Conservation (phyloP, 2,888 invertebrate genomes). For the Nudaria mundana region DNA sequence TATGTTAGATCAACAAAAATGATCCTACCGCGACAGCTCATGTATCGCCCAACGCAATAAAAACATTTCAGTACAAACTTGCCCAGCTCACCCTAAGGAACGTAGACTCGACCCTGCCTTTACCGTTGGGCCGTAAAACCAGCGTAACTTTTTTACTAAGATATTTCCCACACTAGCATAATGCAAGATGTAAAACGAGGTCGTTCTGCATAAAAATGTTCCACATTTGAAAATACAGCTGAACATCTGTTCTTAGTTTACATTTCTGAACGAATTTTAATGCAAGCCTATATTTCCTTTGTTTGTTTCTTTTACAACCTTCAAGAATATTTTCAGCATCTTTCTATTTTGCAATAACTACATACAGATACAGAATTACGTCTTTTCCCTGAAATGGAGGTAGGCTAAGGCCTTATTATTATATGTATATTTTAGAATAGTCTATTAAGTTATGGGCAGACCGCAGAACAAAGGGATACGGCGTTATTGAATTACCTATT, state of each 20-base stretch:
- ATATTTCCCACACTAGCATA: slow-evolving; percentile 26
- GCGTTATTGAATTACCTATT: too few relatives aligned
- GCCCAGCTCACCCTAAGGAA: slow-evolving; percentile 30
- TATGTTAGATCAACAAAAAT: slow-evolving; percentile 26
- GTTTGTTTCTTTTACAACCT: neutral
- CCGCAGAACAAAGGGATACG: too few relatives aligned
- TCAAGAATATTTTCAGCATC: too few relatives aligned
- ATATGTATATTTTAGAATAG: too few relatives aligned
- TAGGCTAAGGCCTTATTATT: too few relatives aligned
- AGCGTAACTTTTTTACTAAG: slow-evolving; percentile 21
- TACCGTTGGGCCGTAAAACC: slow-evolving; percentile 17
- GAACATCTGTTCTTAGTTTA: slow-evolving; percentile 20
- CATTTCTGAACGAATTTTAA: slow-evolving; percentile 8
- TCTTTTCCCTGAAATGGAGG: too few relatives aligned
- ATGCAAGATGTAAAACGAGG: slow-evolving; percentile 1
- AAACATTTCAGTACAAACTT: slow-evolving; percentile 38
- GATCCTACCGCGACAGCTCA: slow-evolving; percentile 25
- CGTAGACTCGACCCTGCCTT: slow-evolving; percentile 9
- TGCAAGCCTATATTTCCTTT: neutral
- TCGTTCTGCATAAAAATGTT: slow-evolving; percentile 17
- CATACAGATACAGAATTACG: too few relatives aligned
- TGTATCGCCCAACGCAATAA: slow-evolving; percentile 38
- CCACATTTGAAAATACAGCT: slow-evolving; percentile 7
- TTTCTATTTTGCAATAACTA: too few relatives aligned
- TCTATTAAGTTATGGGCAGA: too few relatives aligned